These are phyloP conservation scores for Raja brachyura DNA, from an alignment of 2,113 vertebrate species.

Conservation along the genomic window DNA sequence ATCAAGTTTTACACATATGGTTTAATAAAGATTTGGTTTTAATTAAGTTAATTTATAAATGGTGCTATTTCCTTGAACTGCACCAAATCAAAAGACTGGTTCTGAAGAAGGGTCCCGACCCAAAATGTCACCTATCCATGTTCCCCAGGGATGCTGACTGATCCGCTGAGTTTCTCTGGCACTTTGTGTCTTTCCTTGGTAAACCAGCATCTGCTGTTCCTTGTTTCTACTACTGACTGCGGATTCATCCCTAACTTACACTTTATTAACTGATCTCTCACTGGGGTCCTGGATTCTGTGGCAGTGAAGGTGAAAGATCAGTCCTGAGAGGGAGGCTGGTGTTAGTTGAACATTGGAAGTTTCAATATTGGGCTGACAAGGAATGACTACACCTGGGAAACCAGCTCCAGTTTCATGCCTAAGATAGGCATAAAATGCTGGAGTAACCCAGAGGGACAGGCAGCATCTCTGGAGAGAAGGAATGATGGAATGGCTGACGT, in stretches of 20 bases:
- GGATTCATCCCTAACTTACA: not conserved
- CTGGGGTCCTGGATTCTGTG: not conserved
- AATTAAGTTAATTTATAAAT: not conserved
- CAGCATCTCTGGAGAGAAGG: no score
- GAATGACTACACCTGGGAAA: not conserved
- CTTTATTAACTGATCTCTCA: not conserved
- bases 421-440: no score
- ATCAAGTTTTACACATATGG: not conserved
- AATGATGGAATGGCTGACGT: no score
- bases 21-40: not conserved
- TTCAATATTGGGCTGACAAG: not conserved
- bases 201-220: no score
- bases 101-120: no score
- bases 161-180: no score
- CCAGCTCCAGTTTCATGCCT: not conserved
- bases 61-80: not conserved
- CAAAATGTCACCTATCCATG: no score
- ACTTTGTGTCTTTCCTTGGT: no score
- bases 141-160: no score
- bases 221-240: no score
- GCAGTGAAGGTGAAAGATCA: not conserved
- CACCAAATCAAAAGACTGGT: not conserved
- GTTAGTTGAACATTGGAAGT: not conserved
- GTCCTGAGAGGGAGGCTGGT: not conserved
- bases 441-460: no score